Base-by-base conservation (phyloP, 2,888 invertebrate species). In the Volucella zonaria region DNA sequence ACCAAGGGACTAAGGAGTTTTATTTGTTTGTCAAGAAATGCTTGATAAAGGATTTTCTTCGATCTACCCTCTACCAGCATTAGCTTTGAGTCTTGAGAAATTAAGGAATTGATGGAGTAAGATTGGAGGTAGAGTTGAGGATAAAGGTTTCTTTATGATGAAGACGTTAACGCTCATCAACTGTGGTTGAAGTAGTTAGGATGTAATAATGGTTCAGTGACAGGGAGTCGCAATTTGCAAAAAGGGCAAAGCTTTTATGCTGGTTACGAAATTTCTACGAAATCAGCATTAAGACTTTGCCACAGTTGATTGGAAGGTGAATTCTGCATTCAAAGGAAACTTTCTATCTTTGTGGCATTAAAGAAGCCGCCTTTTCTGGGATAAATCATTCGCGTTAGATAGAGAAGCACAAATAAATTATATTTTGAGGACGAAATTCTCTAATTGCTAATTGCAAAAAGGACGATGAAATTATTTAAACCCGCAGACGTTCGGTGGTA, bases 381-480 rank as follows among this genome's bases (percentile, higher is more conserved):
- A 51, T 78, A 71, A 71, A 78, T 78, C 62, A 71, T 78, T 78
- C 51, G 58, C 64, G 64, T 78, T 71, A 58, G 56, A 54, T 15
- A 45, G 43, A 18, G 38, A 71, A 49, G 14, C 14, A 8, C 58
- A 49, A 62, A 59, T 66, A 62, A 73, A 64, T 79, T 52, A 66
- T 51, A 64, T 58, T 58, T 58, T 10, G 45, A 23, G 4, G 18
- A 12, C 23, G 45, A n/a, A 23, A 15, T 6, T 23, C 45, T 45
- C 18, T 18, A 11, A 45, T 9, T 10, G 23, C 15, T 62, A 62
- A 62, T 47, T 62, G 47, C 31, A 61, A 15, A 23, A 31, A 31
- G 47, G 31, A 47, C 10, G 43, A 18, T 11, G 15, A 58, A 59
- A 45, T 62, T 45, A 9, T 31, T 61, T 23, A 6, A 23, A 23